These are phyloP conservation scores for Psammodynastes pulverulentus DNA, from an alignment of 2,113 vertebrate genomes.

Conservation along the genomic window DNA sequence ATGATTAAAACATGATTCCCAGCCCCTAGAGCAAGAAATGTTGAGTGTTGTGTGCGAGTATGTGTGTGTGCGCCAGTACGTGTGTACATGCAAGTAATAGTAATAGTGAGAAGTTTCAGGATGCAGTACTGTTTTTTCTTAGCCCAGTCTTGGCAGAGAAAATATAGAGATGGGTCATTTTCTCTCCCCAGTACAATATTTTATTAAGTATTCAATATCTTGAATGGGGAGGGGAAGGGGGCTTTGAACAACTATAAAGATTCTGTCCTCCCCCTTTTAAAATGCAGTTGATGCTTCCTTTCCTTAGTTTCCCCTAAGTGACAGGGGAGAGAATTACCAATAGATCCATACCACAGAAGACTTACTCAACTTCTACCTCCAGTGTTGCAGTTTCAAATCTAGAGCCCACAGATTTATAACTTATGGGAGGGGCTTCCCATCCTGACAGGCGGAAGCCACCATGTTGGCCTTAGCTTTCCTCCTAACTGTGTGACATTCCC, in stretches of 20 bases:
- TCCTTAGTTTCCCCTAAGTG: background rate
- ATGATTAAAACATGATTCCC: too few species aligned
- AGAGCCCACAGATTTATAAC: background rate
- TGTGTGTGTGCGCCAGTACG: too few species aligned
- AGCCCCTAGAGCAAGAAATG: too few species aligned
- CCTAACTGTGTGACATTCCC: background rate
- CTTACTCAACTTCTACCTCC: too few species aligned
- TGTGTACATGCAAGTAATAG: too few species aligned
- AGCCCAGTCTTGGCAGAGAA: too few species aligned
- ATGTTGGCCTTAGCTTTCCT: background rate
- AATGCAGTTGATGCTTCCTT: background rate
- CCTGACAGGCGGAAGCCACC: background rate
- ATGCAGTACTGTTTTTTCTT: too few species aligned
- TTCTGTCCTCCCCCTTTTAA: background rate
- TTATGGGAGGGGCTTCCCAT: background rate
- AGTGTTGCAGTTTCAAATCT: background rate
- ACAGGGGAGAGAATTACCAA: background rate
- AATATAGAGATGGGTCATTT: too few species aligned
- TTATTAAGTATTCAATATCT: too few species aligned
- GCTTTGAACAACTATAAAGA: background rate
- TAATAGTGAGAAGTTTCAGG: too few species aligned
- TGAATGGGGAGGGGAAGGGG: too few species aligned
- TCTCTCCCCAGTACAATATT: too few species aligned
- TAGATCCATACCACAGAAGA: background rate
- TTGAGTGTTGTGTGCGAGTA: rapidly evolving